A percentile compares a stretch with the other conserved stretches of the same genome.
Conservation (phyloP, 1,140 invertebrate species). For the Neodiprion pinetum region DNA sequence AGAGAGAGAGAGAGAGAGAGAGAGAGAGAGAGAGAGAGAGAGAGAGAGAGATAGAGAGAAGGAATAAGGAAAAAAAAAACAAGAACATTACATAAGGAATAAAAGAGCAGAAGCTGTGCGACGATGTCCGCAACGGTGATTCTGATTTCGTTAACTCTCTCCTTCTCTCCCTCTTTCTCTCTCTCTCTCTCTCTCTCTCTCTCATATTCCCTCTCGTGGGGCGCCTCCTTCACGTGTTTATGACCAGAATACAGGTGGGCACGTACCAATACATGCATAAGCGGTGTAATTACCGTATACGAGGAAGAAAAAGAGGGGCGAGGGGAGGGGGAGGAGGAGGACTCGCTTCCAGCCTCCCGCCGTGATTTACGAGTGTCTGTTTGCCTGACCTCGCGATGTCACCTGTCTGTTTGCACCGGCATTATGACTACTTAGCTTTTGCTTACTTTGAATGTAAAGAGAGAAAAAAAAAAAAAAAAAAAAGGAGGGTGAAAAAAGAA, state of each 20-base stretch:
- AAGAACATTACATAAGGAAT: too few relatives aligned
- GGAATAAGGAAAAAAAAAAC: too few relatives aligned
- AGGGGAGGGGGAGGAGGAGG: not conserved
- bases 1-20: too few relatives aligned
- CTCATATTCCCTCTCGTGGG: not conserved
- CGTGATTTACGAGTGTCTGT: constrained; percentile 32
- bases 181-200: not conserved
- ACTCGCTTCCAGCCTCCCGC: too few relatives aligned
- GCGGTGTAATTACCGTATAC: not conserved
- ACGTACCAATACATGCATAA: not conserved
- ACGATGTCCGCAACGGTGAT: too few relatives aligned
- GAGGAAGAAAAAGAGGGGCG: not conserved
- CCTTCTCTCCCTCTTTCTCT: not conserved
- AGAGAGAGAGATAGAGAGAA: too few relatives aligned
- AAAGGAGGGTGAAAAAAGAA: too few relatives aligned
- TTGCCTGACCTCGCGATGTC: constrained; percentile 27
- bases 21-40: too few relatives aligned
- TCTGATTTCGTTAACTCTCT: too few relatives aligned
- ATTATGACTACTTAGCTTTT: constrained; percentile 19
- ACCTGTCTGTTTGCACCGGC: constrained; percentile 32
- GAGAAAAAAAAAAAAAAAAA: not conserved
- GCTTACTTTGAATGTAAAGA: constrained; percentile 6
- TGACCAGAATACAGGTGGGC: not conserved
- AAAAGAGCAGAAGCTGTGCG: too few relatives aligned
- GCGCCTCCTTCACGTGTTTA: not conserved